Base-by-base conservation (phyloP, 2,888 invertebrate species). In the Hecatera dysodea region DNA sequence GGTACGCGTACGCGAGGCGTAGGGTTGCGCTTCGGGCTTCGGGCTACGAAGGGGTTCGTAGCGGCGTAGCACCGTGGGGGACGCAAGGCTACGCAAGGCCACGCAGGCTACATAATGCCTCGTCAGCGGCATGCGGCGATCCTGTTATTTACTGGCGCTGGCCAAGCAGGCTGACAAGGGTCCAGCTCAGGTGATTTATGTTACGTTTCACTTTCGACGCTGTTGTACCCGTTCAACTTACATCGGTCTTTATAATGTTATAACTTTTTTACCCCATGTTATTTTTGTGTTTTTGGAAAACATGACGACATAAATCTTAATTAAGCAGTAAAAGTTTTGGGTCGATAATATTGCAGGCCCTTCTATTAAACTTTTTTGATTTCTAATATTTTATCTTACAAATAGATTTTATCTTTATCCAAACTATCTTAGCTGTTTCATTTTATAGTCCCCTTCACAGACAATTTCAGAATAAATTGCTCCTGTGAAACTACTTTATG, bases 131-230 rank as follows among this genome's bases (percentile, higher is more conserved):
- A 91, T 84, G 86, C 88, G 89, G 89, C 88, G 84, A 83, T 87
- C 86, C 82, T 88, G 90, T 92, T 93, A 94, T 93, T 93, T 93
- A 93, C 90, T 87, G 87, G 88, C 86, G 83, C 71, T 80, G 75
- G 80, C 85, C 81, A 84, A 75, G 78, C 72, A 81, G 80, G 68
- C 85, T 92, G 94, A 95, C 94, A 91, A 90, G 94, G 94, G 94
- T 94, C 87, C 78, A 86, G 83, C 88, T 80, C 88, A 88, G 88
- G 91, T 94, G 94, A 95, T 95, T 95, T 94, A 95, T 95, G 92
- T 90, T 83, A 90, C 90, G 86, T 92, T 93, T 92, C 89, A 94
- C 91, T 94, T 92, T 91, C 89, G 84, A 89, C 89, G 87, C 83
- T 87, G 88, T 91, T 91, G 88, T 88, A 88, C 88, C 82, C 84